Evolutionary conservation across 1,140 invertebrate species (phyloP), one percentile per base, ranked within the genome.

Genomic region (Luehdorfia chinensis): DNA sequence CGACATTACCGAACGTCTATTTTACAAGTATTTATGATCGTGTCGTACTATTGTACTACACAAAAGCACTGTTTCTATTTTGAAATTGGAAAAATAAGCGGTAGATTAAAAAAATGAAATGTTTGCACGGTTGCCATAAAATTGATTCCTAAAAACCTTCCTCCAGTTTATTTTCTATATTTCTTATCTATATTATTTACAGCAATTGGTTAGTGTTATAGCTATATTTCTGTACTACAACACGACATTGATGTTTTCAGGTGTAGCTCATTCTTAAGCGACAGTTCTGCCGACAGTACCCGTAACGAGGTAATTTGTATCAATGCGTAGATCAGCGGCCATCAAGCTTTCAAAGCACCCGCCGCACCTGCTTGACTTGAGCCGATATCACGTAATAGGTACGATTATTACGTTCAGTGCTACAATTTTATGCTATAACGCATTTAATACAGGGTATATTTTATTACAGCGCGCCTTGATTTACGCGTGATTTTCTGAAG

Each of bases 251-350:
- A n/a, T n/a, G n/a, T n/a, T n/a, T n/a, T n/a, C 6, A 21, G 19
- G 19, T 6, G 19, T 21, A 21, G 19, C 19, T 21, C 19, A 21
- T 21, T 21, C 2, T 21, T 3, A 2, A n/a, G 32, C n/a, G 32
- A 50, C 9, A 30, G 13, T 28, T 37, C 19, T 44, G 39, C 44
- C 33, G 39, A 53, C 36, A 9, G 50, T 56, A 51, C 41, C 39
- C 50, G 46, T 73, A 75, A 75, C 64, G 59, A 71, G 62, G 56
- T 62, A 68, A 73, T 75, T 73, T 75, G 66, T 71, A 71, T 66
- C 66, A 70, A 63, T 66, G 59, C 56, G 51, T 57, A 49, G 67
- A 71, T 71, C 65, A 58, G 33, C 37, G 52, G 47, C 50, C 57
- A 61, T 71, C 52, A 50, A 49, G 25, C 28, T 49, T 47, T 69